Evolutionary conservation across 2,888 invertebrate species (phyloP).

Genomic region (Andrena flavipes): DNA sequence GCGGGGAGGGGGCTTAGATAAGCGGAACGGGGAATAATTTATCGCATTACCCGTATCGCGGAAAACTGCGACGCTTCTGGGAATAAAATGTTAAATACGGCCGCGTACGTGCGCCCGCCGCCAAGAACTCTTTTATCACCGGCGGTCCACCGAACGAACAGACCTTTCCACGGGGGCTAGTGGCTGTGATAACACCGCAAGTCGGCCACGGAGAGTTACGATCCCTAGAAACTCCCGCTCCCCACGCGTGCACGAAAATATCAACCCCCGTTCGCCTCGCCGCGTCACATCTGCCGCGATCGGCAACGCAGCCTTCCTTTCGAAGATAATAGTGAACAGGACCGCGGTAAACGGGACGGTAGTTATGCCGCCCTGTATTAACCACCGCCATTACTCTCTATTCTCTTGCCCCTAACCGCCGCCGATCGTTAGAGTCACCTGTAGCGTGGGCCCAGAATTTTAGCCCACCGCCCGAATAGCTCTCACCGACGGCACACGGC

Average conservation of each 20-base stretch:
- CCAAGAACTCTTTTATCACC: slow-evolving; percentile 59
- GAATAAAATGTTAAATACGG: slow-evolving; percentile 62
- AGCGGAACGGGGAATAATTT: slow-evolving; percentile 63
- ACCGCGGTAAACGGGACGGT: background rate
- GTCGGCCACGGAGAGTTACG: slow-evolving; percentile 16
- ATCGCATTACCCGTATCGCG: slow-evolving; percentile 59
- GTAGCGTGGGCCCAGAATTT: background rate
- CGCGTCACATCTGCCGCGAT: background rate
- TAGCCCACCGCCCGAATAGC: background rate
- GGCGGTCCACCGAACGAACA: slow-evolving; percentile 48
- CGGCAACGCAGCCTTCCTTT: background rate
- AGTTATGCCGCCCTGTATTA: background rate
- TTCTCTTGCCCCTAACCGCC: background rate
- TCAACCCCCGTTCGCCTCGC: slow-evolving; percentile 33
- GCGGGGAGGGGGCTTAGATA: slow-evolving; percentile 50
- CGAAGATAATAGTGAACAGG: background rate
- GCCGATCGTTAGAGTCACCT: background rate
- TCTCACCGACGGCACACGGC: slow-evolving; percentile 4
- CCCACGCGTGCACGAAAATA: slow-evolving; percentile 34
- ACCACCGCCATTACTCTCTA: background rate
- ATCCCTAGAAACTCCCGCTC: slow-evolving; percentile 10
- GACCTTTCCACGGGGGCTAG: slow-evolving; percentile 54
- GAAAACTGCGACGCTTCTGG: slow-evolving; percentile 59
- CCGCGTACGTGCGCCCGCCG: slow-evolving; percentile 42
- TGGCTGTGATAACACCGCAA: slow-evolving; percentile 52